Percentiles rank a stretch among this genome's conserved stretches.
Conservation (phyloP, 2,888 invertebrate genomes). For the Nezara viridula region DNA sequence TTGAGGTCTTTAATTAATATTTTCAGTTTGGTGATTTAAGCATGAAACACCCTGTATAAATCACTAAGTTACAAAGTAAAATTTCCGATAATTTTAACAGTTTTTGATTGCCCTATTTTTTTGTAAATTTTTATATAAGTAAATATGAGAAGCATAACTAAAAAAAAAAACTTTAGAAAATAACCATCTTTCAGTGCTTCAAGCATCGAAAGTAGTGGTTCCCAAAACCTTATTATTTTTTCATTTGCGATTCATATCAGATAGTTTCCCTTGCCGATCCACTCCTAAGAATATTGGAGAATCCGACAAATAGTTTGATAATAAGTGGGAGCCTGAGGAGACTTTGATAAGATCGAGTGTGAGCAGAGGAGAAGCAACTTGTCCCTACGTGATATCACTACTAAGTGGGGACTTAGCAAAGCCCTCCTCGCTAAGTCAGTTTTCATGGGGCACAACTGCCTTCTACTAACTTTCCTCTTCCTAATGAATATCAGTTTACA, state of each 20-base stretch:
- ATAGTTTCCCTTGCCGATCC: not conserved
- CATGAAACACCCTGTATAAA: too few species aligned
- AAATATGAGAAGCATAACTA: too few species aligned
- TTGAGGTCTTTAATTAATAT: too few species aligned
- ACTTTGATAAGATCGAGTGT: conserved; percentile 32
- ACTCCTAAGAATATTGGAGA: not conserved
- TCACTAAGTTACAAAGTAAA: too few species aligned
- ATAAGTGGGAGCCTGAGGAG: not conserved
- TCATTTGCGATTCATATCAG: not conserved
- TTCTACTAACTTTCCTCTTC: not conserved
- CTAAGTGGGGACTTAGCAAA: conserved; percentile 4
- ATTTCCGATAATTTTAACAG: too few species aligned
- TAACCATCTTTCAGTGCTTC: not conserved
- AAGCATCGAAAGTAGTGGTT: not conserved
- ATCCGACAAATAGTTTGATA: conserved; percentile 4
- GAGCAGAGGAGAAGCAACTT: not conserved
- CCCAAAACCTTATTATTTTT: not conserved
- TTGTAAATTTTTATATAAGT: too few species aligned
- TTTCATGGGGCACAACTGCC: conserved; percentile 25
- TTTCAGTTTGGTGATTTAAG: too few species aligned
- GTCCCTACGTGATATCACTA: conserved; percentile 41
- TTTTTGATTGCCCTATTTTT: too few species aligned
- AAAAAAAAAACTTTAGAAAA: not conserved
- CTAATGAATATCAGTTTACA: conserved; percentile 41
- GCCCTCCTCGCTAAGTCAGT: conserved; percentile 20